Conservation (phyloP, 2,113 vertebrate genomes). For the Chaetodon auriga region DNA sequence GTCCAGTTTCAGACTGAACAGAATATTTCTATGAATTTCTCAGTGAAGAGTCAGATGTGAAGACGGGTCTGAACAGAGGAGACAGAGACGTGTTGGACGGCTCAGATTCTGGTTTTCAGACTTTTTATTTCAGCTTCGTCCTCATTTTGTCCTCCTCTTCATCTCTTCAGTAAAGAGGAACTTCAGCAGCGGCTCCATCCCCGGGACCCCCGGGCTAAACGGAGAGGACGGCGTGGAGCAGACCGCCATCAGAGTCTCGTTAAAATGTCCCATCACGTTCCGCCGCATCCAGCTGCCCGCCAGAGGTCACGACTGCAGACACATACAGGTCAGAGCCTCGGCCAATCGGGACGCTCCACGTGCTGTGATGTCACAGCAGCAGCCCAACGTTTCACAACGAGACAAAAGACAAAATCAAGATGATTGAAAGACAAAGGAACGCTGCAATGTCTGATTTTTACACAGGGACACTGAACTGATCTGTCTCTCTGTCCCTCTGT, state of each 20-base stretch:
- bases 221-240: slow-evolving; percentile 96
- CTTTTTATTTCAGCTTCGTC: not conserved
- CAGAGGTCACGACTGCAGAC: slow-evolving; percentile 91
- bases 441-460: not conserved
- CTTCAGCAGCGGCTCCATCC: slow-evolving; percentile 93
- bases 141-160: too few species aligned
- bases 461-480: not conserved
- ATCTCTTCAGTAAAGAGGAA: slow-evolving; percentile 89
- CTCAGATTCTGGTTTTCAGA: too few species aligned
- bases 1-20: too few species aligned
- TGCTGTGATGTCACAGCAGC: not conserved
- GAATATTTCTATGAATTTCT: too few species aligned
- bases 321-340: slow-evolving; percentile 73
- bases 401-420: not conserved
- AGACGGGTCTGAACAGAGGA: too few species aligned
- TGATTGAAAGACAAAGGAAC: too few species aligned
- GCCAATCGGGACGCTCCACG: not conserved
- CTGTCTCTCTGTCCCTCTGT: not conserved
- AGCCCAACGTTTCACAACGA: not conserved
- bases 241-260: slow-evolving; percentile 94
- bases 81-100: too few species aligned
- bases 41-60: too few species aligned
- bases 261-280: slow-evolving; percentile 97
- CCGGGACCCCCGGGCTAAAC: slow-evolving; percentile 90
- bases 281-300: slow-evolving; percentile 94